Conservation (phyloP, 2,797 vertebrate genomes). For the Pogoniulus pusillus region DNA sequence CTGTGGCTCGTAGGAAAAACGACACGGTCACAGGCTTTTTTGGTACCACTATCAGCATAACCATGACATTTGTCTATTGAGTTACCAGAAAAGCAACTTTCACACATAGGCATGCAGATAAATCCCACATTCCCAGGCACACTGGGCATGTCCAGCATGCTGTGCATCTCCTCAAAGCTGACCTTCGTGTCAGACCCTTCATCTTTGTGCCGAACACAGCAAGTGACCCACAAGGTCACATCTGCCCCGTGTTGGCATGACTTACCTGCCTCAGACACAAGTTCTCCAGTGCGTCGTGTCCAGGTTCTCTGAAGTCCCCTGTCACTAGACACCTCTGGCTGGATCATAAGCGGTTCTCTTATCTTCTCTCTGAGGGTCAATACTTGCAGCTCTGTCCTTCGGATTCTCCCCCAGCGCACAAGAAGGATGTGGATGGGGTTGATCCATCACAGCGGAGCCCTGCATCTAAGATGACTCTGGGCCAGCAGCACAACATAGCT, state of each 20-base stretch:
- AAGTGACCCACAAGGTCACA: not conserved
- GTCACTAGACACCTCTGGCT: not conserved
- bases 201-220: not conserved
- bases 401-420: not conserved
- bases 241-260: not conserved
- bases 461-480: not conserved
- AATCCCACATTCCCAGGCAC: not conserved
- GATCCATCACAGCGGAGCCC: not conserved
- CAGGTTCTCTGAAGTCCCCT: not conserved
- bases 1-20: not conserved
- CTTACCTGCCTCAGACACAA: not conserved
- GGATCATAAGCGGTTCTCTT: not conserved
- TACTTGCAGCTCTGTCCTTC: not conserved
- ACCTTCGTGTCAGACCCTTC: not conserved
- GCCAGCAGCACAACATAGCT: not conserved
- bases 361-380: not conserved
- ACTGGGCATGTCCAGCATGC: rapidly evolving
- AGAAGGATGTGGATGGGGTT: not conserved
- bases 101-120: not conserved
- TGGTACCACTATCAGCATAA: not conserved
- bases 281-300: rapidly evolving
- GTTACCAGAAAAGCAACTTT: not conserved
- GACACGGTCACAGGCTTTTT: rapidly evolving
- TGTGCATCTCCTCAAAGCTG: too few relatives aligned
- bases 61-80: not conserved